Evolutionary conservation across 2,797 vertebrate species (phyloP).

Genomic region (Dryobates pubescens): DNA sequence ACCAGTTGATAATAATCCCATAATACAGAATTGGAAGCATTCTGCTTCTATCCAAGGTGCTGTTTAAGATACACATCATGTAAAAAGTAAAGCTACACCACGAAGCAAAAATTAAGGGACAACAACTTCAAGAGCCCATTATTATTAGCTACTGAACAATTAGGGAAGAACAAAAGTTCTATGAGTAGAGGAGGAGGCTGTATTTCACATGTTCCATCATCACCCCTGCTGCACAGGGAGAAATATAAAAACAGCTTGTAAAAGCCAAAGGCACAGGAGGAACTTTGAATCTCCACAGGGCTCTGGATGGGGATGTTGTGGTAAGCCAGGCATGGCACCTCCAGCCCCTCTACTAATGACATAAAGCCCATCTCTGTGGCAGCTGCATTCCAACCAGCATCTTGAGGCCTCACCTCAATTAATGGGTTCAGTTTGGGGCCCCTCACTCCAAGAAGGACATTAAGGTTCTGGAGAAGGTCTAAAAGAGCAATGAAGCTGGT

Average conservation of each 20-base stretch:
- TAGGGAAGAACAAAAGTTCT: background rate
- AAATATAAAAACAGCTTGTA: background rate
- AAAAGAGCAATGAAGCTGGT: too few relatives aligned
- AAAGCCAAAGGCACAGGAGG: background rate
- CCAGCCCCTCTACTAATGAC: background rate
- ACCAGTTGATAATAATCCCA: background rate
- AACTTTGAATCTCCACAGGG: fast-evolving
- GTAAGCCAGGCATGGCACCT: background rate
- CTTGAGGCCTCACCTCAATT: too few relatives aligned
- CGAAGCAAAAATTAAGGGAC: background rate
- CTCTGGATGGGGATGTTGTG: background rate
- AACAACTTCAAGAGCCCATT: background rate
- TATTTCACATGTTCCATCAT: background rate
- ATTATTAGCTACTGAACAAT: background rate
- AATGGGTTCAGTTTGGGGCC: too few relatives aligned
- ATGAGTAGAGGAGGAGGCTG: background rate
- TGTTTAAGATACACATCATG: background rate
- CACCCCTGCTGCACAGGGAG: background rate
- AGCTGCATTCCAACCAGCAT: background rate
- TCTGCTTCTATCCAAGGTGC: background rate
- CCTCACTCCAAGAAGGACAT: too few relatives aligned
- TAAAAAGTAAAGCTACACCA: background rate
- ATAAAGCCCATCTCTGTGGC: background rate
- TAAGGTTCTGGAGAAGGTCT: too few relatives aligned
- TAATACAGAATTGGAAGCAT: background rate